Evolutionary conservation across 2,888 invertebrate species (phyloP).

Genomic region (Blera fallax): DNA sequence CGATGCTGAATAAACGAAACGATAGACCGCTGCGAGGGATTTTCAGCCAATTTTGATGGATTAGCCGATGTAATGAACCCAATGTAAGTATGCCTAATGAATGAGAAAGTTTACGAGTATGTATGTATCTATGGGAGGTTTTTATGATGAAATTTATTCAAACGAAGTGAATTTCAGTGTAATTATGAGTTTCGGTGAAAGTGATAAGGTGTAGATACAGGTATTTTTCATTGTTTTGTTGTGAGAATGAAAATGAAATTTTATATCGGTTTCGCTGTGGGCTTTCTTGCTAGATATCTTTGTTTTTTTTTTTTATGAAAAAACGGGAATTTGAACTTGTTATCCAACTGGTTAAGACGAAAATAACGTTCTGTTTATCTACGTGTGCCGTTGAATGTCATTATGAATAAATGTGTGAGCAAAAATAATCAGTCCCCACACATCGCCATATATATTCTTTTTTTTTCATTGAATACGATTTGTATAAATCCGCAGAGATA

Average conservation of each 20-base stretch:
- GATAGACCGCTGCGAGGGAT: slow-evolving; percentile 34
- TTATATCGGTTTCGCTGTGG: neutral
- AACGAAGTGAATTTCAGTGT: slow-evolving; percentile 18
- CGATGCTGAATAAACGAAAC: slow-evolving; percentile 28
- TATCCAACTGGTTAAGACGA: neutral
- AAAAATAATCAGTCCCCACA: too few relatives aligned
- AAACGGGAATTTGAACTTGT: slow-evolving; percentile 4
- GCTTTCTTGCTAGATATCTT: neutral
- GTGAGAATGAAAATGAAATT: slow-evolving; percentile 15
- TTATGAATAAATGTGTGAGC: neutral
- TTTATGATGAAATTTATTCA: neutral
- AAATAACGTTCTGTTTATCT: neutral
- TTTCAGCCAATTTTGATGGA: slow-evolving; percentile 49
- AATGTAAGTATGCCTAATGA: slow-evolving; percentile 13
- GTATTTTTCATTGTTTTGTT: neutral
- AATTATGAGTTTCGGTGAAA: slow-evolving; percentile 41
- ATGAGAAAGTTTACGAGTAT: slow-evolving; percentile 51
- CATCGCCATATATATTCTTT: neutral
- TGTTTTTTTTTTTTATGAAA: neutral
- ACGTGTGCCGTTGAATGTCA: neutral
- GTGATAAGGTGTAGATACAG: slow-evolving; percentile 23
- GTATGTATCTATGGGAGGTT: neutral
- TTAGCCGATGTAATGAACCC: slow-evolving; percentile 41
- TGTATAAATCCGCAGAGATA: neutral
- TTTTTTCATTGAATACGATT: neutral